Conservation (phyloP, 2,797 vertebrate species). For the Anas flavirostris region DNA sequence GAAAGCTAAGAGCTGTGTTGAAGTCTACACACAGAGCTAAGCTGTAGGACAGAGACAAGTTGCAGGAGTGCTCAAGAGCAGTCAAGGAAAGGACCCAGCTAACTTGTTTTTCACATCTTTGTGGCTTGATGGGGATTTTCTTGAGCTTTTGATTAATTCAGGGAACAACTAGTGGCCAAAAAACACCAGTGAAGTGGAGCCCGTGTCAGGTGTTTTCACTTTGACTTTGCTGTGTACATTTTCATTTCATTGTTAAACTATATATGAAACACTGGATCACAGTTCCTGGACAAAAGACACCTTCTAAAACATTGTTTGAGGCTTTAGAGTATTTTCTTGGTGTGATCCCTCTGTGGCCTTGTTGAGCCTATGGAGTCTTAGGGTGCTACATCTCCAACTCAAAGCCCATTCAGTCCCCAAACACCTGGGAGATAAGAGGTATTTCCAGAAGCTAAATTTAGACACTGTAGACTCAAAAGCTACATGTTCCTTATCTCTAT, state of each 20-base stretch:
- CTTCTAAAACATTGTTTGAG: not conserved
- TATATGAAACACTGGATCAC: not conserved
- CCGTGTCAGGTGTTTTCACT: not conserved
- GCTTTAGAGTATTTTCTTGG: not conserved
- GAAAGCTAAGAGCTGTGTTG: not conserved
- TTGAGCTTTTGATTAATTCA: not conserved
- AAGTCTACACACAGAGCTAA: not conserved
- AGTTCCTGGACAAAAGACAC: not conserved
- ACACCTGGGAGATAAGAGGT: not conserved
- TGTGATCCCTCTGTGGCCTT: not conserved
- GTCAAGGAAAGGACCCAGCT: not conserved
- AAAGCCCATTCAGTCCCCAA: not conserved
- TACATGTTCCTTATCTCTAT: not conserved
- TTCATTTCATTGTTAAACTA: not conserved
- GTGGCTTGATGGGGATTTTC: not conserved
- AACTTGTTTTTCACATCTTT: not conserved
- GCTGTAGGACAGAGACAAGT: not conserved
- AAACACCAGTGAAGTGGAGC: not conserved
- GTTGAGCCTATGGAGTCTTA: not conserved
- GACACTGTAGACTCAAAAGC: fast-evolving
- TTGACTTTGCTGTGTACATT: not conserved
- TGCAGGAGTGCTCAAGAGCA: not conserved
- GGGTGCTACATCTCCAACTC: not conserved
- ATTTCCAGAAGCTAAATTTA: not conserved
- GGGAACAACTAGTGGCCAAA: not conserved